Evolutionary conservation across 2,113 vertebrate genomes (phyloP).

Genomic region (Marmota flaviventris): DNA sequence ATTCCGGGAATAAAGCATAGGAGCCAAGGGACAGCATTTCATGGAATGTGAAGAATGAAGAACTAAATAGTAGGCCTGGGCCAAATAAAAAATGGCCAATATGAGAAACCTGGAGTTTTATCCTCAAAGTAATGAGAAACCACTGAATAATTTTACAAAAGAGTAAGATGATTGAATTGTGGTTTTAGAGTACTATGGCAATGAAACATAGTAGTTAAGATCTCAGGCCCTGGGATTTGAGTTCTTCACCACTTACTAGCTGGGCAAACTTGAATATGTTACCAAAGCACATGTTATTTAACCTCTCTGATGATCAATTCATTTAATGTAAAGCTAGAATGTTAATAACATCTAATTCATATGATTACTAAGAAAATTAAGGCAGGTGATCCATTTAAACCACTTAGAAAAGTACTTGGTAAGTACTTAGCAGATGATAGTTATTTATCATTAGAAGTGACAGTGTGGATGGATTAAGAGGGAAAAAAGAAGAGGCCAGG

Average conservation of each 20-base stretch:
- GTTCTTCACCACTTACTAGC: background rate
- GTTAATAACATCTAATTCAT: background rate
- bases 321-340: background rate
- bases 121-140: background rate
- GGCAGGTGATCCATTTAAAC: slow-evolving; percentile 45
- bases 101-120: slow-evolving; percentile 9
- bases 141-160: slow-evolving; percentile 21
- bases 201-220: background rate
- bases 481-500: background rate
- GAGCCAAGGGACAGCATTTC: background rate
- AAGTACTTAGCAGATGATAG: background rate
- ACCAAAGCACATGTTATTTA: slow-evolving; percentile 24
- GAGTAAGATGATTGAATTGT: background rate
- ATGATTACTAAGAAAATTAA: slow-evolving; percentile 1
- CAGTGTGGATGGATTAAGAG: slow-evolving; percentile 11
- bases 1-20: background rate
- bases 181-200: background rate
- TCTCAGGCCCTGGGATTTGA: background rate
- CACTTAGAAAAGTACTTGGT: background rate
- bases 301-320: background rate
- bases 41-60: background rate
- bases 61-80: background rate
- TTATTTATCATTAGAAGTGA: slow-evolving; percentile 19
- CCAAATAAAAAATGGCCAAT: background rate
- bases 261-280: background rate